Evolutionary conservation across 2,797 vertebrate species (phyloP).

Genomic region (Macroramphosus scolopax): DNA sequence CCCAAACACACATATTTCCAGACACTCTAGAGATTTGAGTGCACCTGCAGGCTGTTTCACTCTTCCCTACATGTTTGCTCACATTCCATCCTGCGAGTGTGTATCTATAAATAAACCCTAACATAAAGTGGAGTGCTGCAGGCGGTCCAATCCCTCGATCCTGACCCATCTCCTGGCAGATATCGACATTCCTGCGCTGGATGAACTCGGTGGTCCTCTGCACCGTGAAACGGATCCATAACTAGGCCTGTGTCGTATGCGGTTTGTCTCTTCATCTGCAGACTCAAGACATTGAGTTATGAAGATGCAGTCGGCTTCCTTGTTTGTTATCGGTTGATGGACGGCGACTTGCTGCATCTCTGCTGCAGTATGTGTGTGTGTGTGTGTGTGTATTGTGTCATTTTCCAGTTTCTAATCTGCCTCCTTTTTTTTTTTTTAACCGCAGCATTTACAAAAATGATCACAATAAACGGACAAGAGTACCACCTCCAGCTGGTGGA

Average conservation of each 20-base stretch:
- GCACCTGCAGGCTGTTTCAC: slow-evolving; percentile 43
- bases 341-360: no score
- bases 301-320: neutral
- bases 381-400: no score
- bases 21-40: slow-evolving; percentile 49
- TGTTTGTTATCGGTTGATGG: no score
- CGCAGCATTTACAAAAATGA: slow-evolving; percentile 97
- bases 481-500: slow-evolving; percentile 98
- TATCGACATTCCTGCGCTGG: slow-evolving; percentile 54
- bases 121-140: slow-evolving; percentile 51
- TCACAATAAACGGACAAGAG: slow-evolving; percentile 97
- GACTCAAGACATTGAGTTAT: slow-evolving; percentile 4
- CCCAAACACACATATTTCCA: slow-evolving; percentile 32
- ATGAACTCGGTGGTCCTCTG: slow-evolving; percentile 34
- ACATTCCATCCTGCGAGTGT: slow-evolving; percentile 23
- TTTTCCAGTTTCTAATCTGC: slow-evolving; percentile 11
- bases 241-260: slow-evolving; percentile 10
- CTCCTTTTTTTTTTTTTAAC: slow-evolving; percentile 54
- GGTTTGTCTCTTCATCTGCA: slow-evolving; percentile 18
- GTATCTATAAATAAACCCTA: slow-evolving; percentile 64
- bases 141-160: slow-evolving; percentile 36
- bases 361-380: no score
- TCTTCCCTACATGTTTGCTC: slow-evolving; percentile 41
- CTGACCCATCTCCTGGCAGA: slow-evolving; percentile 51
- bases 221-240: slow-evolving; percentile 36